phyloP scores from a whole-genome alignment of 2,797 vertebrate genomes.

The Alfaro cultratus region DNA sequence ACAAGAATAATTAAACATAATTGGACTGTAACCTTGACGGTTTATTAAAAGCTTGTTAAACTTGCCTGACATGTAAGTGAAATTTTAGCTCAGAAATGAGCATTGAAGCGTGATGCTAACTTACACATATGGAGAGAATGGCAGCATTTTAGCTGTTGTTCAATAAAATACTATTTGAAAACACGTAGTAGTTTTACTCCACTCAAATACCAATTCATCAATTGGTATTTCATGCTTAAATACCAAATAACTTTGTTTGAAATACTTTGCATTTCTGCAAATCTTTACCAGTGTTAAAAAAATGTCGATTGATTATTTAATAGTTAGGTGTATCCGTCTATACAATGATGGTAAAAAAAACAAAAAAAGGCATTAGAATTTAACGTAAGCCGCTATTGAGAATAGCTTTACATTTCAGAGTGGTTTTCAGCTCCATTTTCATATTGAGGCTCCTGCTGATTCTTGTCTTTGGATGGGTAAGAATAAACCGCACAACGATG shows the following conservation, averaged over 20 bases:
- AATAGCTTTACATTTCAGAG: background rate
- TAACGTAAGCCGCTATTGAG: background rate
- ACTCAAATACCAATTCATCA: too few species aligned
- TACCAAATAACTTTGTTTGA: background rate
- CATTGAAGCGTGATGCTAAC: background rate
- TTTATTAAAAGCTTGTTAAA: background rate
- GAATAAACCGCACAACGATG: conserved; percentile 23
- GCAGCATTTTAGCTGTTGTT: background rate
- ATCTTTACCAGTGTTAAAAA: background rate
- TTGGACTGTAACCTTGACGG: background rate
- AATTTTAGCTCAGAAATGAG: background rate
- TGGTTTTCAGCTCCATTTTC: background rate
- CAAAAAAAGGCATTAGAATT: background rate
- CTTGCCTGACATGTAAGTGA: background rate
- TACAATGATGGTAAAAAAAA: background rate
- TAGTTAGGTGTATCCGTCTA: background rate
- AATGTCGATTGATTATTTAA: background rate
- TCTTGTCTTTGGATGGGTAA: conserved; percentile 1
- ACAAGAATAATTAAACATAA: background rate
- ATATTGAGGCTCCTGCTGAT: conserved; percentile 30
- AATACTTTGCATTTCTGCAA: background rate
- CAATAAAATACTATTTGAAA: background rate
- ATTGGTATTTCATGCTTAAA: background rate
- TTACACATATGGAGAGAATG: background rate
- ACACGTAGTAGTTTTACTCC: background rate